Evolutionary conservation across 30 jellyfish, hydroid and myxozoan species (phyloP).

Genomic region (Aurelia coerulea): DNA sequence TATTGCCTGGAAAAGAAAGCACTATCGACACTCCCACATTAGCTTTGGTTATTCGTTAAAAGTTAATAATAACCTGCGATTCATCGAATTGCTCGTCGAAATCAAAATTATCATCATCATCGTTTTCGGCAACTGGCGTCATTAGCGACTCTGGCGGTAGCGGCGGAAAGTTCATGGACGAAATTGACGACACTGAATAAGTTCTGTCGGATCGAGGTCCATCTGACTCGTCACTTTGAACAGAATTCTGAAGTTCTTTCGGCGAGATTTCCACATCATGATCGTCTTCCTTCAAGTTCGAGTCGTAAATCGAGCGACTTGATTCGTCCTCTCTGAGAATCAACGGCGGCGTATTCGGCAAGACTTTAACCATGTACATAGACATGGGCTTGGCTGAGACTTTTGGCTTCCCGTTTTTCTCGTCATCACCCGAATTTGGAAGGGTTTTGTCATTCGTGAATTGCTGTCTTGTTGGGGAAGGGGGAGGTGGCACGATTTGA

Average conservation of each 20-base stretch:
- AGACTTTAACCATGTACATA: conserved; percentile 65
- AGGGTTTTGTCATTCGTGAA: neutral
- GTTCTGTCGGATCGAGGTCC: conserved; percentile 27
- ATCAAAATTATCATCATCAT: conserved; percentile 15
- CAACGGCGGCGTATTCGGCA: conserved; percentile 61
- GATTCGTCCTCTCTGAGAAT: conserved; percentile 44
- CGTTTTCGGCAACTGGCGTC: conserved; percentile 56
- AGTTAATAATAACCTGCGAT: conserved; percentile 20
- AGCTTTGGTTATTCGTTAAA: too few relatives aligned
- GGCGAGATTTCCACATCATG: neutral
- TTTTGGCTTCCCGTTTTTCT: conserved; percentile 16
- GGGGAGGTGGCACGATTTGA: conserved; percentile 74
- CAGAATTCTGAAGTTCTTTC: neutral
- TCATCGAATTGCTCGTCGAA: conserved; percentile 13
- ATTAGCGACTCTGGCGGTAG: conserved; percentile 66
- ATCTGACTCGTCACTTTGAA: neutral
- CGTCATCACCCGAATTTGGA: neutral
- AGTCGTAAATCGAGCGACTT: neutral
- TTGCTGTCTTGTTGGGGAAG: conserved; percentile 35
- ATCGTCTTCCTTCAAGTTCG: neutral
- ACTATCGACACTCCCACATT: too few relatives aligned
- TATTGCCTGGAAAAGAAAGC: too few relatives aligned
- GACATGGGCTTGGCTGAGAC: conserved; percentile 41
- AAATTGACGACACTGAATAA: conserved; percentile 46
- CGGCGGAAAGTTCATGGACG: conserved; percentile 61